phyloP scores from a whole-genome alignment of 1,140 invertebrate genomes.

The Piezodorus guildinii region DNA sequence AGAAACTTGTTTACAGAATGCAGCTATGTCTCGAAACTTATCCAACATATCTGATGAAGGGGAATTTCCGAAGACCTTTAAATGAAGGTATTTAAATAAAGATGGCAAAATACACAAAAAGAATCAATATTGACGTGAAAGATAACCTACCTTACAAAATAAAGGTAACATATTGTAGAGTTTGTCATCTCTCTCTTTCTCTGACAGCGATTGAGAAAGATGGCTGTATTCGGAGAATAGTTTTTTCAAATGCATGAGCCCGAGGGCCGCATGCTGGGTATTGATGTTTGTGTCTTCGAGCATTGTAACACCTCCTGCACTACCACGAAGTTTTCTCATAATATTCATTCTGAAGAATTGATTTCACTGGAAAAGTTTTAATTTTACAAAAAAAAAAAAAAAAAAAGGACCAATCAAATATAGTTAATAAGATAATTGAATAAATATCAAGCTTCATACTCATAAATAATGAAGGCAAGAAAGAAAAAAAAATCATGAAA shows the following conservation, averaged over 20 bases:
- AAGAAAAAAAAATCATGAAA: background rate
- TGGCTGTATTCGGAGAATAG: conserved; percentile 88
- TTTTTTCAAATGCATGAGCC: conserved; percentile 91
- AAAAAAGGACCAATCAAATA: too few species aligned
- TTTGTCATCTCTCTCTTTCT: conserved; percentile 81
- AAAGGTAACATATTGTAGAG: conserved; percentile 96
- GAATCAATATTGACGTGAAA: background rate
- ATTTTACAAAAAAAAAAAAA: too few species aligned
- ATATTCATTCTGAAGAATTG: conserved; percentile 52
- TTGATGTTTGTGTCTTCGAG: conserved; percentile 41
- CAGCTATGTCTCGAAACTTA: conserved; percentile 85
- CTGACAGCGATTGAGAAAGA: conserved; percentile 63
- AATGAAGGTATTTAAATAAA: conserved; percentile 20
- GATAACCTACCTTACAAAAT: conserved; percentile 78
- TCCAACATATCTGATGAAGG: conserved; percentile 87
- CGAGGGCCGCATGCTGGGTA: conserved; percentile 70
- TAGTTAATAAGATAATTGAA: too few species aligned
- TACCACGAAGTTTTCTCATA: conserved; percentile 65
- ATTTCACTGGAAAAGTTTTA: too few species aligned
- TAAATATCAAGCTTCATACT: background rate
- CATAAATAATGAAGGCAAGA: background rate
- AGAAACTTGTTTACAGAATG: conserved; percentile 88
- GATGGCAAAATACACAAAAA: too few species aligned
- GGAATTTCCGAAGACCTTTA: conserved; percentile 81
- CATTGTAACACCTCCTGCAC: conserved; percentile 39